Evolutionary conservation across 1,140 invertebrate genomes (phyloP), one percentile per base, ranked within the genome.

Genomic region (Apis florea): DNA sequence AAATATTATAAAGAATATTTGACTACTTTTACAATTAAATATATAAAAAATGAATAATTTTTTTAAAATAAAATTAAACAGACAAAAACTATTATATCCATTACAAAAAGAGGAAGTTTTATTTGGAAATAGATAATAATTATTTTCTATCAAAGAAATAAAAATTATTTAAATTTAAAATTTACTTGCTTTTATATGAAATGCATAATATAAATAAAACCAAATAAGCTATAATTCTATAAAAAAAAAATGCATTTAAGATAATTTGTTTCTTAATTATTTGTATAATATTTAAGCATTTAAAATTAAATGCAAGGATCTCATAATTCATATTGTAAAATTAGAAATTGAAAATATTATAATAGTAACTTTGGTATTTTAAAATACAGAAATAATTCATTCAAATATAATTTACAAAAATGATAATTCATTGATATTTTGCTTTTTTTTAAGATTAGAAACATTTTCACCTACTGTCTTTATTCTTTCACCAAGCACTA

Each of bases 401-500:
- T 66, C 17, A 69, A 53, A 15, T 51, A 17, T 31, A 53, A 78
- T 49, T 24, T 56, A 51, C 59, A 63, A 11, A 74, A 80, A 61
- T 54, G 49, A 56, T 66, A 56, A 49, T 47, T 74, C 40, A n/a
- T 77, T 59, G 53, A 31, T 81, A 77, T 58, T 58, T 58, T 53
- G 51, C 31, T 51, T 69, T 47, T 49, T 61, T 49, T 61, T 49
- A 70, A 63, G 49, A 72, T 82, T 83, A 79, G 24, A 81, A 83
- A 70, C 24, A 82, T 79, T 82, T 86, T 81, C 79, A 89, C 69
- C 84, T 90, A 86, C 78, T 88, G 68, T 67, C 15, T 83, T 87
- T 87, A 73, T 59, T 80, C 61, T 51, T 81, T 87, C 64, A 64
- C 53, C 40, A 88, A 76, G 85, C 81, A 40, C 77, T 90, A 84